phyloP scores from a whole-genome alignment of 2,113 vertebrate species.

The Lophotis ruficrista region DNA sequence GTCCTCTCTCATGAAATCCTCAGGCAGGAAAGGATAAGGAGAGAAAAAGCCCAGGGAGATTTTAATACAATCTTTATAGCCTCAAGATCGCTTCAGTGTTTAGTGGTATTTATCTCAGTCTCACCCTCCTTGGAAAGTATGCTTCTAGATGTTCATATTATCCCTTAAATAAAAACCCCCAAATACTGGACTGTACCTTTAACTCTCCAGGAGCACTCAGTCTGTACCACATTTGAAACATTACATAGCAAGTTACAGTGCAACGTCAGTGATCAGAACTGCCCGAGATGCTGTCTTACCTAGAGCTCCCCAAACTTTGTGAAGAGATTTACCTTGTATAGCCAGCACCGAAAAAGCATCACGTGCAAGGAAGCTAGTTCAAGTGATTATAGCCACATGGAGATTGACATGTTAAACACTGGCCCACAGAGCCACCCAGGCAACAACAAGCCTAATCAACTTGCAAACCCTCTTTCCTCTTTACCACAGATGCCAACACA shows the following conservation, averaged over 20 bases:
- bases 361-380: not conserved
- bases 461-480: not conserved
- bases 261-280: not conserved
- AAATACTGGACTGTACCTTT: not conserved
- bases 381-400: not conserved
- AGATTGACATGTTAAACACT: not conserved
- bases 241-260: not conserved
- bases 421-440: not conserved
- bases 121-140: not conserved
- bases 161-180: not conserved
- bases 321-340: not conserved
- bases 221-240: not conserved
- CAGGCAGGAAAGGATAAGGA: constrained; percentile 7
- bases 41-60: constrained; percentile 31
- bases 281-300: not conserved
- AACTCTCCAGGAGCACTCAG: not conserved
- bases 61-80: not conserved
- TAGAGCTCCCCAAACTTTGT: not conserved
- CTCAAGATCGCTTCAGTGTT: not conserved
- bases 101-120: not conserved
- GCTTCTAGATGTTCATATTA: not conserved
- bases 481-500: not conserved
- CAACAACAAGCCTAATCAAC: not conserved
- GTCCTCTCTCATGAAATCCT: constrained; percentile 24
- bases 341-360: not conserved